These are phyloP conservation scores for Microtus richardsoni DNA, from an alignment of 2,113 vertebrate genomes.

Conservation along the genomic window DNA sequence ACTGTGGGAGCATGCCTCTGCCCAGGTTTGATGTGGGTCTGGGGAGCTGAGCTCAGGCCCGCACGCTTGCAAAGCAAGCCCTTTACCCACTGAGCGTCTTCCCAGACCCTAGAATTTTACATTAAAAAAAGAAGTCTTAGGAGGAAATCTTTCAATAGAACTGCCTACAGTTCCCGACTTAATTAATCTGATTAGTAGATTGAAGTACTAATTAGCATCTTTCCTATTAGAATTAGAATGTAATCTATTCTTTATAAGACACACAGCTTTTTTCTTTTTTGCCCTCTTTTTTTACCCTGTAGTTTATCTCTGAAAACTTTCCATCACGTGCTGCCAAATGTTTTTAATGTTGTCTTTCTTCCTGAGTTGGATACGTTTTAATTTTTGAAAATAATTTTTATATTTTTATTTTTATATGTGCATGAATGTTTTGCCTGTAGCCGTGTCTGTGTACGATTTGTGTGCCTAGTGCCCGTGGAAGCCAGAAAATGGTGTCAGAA, in stretches of 20 bases:
- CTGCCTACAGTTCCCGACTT: slow-evolving; percentile 33
- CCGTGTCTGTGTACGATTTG: too few relatives aligned
- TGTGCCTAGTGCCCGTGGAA: not conserved
- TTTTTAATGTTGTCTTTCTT: not conserved
- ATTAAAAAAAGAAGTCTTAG: slow-evolving; percentile 10
- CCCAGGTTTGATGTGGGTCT: not conserved
- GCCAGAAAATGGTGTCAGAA: not conserved
- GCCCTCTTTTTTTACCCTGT: not conserved
- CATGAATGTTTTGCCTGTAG: not conserved
- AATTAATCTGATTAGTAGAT: slow-evolving; percentile 74
- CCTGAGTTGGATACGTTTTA: not conserved
- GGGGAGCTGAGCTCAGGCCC: not conserved
- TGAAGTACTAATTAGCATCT: slow-evolving; percentile 71
- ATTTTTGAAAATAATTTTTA: not conserved
- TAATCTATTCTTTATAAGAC: slow-evolving; percentile 37
- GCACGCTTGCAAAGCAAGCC: not conserved
- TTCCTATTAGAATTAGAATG: slow-evolving; percentile 49
- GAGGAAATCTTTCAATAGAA: slow-evolving; percentile 53
- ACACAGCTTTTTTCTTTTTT: not conserved
- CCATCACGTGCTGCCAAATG: not conserved
- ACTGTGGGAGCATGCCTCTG: not conserved
- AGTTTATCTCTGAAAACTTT: not conserved
- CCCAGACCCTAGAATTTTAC: not conserved
- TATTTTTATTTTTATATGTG: not conserved
- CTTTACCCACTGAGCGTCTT: not conserved